A percentile compares a stretch with the other conserved stretches of the same genome.
phyloP scores from a whole-genome alignment of 2,113 vertebrate species.

The Boleophthalmus pectinirostris region DNA sequence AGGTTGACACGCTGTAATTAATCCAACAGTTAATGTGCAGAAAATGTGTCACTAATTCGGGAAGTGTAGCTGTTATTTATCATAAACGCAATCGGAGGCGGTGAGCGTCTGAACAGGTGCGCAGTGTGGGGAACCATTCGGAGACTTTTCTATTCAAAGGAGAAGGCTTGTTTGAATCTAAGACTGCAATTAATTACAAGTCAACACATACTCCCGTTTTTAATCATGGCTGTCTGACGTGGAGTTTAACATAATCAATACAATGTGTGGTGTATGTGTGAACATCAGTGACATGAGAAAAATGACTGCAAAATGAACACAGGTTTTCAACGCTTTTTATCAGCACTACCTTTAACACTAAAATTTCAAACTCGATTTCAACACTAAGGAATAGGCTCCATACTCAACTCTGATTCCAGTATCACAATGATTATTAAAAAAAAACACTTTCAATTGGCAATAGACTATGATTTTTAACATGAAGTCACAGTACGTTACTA shows the following conservation, averaged over 20 bases:
- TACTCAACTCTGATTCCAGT: no score
- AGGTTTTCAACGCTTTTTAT: no score
- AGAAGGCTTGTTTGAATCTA: not conserved
- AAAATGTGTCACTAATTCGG: constrained; percentile 13
- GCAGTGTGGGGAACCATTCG: not conserved
- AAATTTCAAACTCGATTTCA: no score
- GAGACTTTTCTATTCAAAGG: not conserved
- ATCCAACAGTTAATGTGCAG: constrained; percentile 13
- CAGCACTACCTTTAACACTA: no score
- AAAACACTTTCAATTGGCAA: no score
- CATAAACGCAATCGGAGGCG: constrained; percentile 4
- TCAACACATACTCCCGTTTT: not conserved
- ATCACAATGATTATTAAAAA: no score
- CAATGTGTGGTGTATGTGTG: not conserved
- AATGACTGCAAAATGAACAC: not conserved
- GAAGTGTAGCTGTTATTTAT: constrained; percentile 10
- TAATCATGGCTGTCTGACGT: not conserved
- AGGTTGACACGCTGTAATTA: constrained; percentile 7
- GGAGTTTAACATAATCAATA: not conserved
- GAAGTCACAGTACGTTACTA: no score
- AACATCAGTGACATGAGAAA: not conserved
- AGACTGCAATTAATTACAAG: constrained; percentile 1
- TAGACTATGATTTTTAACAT: no score
- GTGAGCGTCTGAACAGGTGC: not conserved
- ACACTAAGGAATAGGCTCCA: no score